A percentile compares a stretch with the other conserved stretches of the same genome.
phyloP scores from a whole-genome alignment of 2,888 invertebrate genomes.

The Alloplasta piceator region DNA sequence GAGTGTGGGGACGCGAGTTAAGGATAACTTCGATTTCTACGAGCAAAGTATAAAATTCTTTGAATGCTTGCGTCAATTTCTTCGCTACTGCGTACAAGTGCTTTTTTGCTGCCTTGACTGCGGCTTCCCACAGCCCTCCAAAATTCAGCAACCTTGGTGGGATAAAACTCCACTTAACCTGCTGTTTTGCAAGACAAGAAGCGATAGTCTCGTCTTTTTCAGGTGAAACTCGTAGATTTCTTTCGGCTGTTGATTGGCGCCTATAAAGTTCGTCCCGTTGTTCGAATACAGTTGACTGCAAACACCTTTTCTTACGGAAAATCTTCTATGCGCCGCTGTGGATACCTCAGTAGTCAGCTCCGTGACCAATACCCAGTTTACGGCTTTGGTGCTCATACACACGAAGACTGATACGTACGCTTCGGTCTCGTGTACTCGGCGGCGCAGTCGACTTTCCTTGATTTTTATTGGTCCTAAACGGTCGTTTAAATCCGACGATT shows the following conservation, averaged over 20 bases:
- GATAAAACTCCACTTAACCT: neutral
- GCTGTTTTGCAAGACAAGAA: neutral
- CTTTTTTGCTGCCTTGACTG: neutral
- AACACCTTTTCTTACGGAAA: conserved; percentile 72
- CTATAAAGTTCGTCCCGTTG: conserved; percentile 76
- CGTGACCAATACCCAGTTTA: conserved; percentile 75
- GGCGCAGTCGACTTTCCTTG: conserved; percentile 52
- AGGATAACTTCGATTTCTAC: neutral
- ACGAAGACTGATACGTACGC: conserved; percentile 63
- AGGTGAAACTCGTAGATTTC: conserved; percentile 36
- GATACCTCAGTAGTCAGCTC: conserved; percentile 73
- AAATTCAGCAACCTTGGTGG: neutral
- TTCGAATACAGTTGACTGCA: conserved; percentile 73
- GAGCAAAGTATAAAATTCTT: neutral
- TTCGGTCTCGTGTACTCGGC: neutral
- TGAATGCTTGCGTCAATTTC: neutral
- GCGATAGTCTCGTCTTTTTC: neutral
- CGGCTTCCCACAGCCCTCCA: neutral
- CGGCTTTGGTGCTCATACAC: conserved; percentile 55
- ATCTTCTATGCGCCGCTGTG: conserved; percentile 72
- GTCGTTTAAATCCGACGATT: conserved; percentile 63
- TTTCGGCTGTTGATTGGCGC: conserved; percentile 65
- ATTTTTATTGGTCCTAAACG: conserved; percentile 72
- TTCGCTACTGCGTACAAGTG: neutral
- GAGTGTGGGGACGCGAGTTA: neutral